These are phyloP conservation scores for Macaca nemestrina DNA, from an alignment of 2,113 vertebrate species.

Conservation along the genomic window DNA sequence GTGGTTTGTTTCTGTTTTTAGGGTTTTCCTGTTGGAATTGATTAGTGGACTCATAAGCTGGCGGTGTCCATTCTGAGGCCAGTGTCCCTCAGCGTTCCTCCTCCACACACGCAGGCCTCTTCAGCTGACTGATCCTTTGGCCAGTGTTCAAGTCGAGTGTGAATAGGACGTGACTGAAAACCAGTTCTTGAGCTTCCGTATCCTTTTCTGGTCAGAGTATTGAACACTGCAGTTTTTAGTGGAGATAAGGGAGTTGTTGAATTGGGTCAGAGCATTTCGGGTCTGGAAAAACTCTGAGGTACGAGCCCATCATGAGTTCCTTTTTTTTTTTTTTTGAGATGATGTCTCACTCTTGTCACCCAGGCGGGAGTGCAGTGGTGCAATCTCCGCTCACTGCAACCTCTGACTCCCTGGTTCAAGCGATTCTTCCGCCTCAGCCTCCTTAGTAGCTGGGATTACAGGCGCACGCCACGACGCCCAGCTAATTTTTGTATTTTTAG, in stretches of 20 bases:
- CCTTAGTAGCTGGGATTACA: too few species aligned
- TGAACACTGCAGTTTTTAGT: background rate
- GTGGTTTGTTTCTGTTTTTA: background rate
- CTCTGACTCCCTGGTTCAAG: too few species aligned
- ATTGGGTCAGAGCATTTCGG: background rate
- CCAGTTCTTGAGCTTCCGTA: background rate
- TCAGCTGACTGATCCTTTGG: background rate
- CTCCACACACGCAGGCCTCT: background rate
- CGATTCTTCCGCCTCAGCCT: too few species aligned
- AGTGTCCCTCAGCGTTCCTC: background rate
- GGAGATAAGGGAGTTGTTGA: background rate
- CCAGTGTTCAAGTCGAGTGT: background rate
- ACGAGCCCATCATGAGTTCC: background rate
- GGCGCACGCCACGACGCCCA: too few species aligned
- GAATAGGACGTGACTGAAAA: background rate
- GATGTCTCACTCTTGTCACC: too few species aligned
- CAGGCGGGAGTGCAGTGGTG: too few species aligned
- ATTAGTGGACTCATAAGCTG: background rate
- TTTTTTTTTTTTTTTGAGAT: too few species aligned
- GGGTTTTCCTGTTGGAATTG: background rate
- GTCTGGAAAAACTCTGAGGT: background rate
- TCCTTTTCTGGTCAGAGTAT: background rate
- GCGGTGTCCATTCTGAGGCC: background rate
- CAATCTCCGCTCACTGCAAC: too few species aligned
- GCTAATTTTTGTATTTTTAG: too few species aligned